Base-by-base conservation (phyloP, 2,113 vertebrate species). In the Amphiprion percula region DNA sequence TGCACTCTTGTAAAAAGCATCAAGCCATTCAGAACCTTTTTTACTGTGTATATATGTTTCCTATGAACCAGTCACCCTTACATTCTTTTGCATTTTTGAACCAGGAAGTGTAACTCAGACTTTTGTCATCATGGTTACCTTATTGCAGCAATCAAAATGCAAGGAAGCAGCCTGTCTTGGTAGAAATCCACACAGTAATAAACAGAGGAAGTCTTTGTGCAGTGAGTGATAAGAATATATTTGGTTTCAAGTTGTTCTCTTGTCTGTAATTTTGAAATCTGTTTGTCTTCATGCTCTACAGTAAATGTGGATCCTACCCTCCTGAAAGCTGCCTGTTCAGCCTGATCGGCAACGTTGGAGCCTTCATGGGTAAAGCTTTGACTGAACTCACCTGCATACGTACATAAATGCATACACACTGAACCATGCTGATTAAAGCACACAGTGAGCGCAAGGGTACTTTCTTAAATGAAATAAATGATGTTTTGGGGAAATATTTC, bases 321-420 rank as follows among this genome's bases (percentile, higher is more conserved):
- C 97, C 97, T 4, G 97, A 98, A 90, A 98, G 97, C 91, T 98
- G 97, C 77, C 93, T 98, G 87, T 97, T 98, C 95, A 98, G 97
- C 86, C 94, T 98, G 83, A 97, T 98, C 54, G 96, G 96, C 63
- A 98, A 98, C 61, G 83, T 97, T 41, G 97, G 97, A 88, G 96
- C 97, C 77, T 97, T 98, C 91, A 97, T 97, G 96, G 97, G 97
- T 98, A 88, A 95, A 96, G 85, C 50, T 0, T 49, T 6, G 1
- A 10, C 23, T 11, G 0, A 41, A 21, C 39, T 58, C 12, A 19
- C 52, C 47, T 16, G 52, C 30, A 24, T 0, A 12, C 70, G 10
- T 2, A 4, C 23, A 39, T 33, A 59, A 15, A 21, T 39, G 14
- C 47, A 66, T 10, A 55, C 21, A 26, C 10, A 56, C 55, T 17